A percentile compares a stretch with the other conserved stretches of the same genome.
Evolutionary conservation across 2,113 vertebrate species (phyloP).

Genomic region (Microcebus lehilahytsara): DNA sequence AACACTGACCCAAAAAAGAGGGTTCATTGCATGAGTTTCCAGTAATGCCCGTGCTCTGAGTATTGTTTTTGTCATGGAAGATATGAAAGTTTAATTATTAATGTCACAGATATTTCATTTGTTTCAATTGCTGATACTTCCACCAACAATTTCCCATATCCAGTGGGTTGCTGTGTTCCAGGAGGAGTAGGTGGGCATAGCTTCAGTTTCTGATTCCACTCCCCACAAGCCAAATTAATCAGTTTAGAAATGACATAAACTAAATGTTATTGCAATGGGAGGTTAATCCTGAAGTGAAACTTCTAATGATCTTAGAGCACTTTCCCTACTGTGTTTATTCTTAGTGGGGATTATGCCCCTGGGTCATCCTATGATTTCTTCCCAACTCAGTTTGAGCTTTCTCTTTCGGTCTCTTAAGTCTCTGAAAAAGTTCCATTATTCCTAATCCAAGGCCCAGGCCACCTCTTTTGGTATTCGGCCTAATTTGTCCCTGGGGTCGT

Average conservation of each 20-base stretch:
- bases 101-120: constrained; percentile 68
- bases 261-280: neutral
- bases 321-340: neutral
- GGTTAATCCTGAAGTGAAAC: neutral
- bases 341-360: neutral
- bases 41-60: constrained; percentile 80
- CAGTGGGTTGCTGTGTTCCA: neutral
- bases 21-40: constrained; percentile 83
- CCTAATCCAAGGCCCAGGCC: neutral
- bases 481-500: neutral
- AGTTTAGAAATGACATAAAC: neutral
- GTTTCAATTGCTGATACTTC: constrained; percentile 55
- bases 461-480: neutral
- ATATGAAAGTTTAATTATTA: constrained; percentile 78
- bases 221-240: neutral
- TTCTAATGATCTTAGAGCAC: neutral
- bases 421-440: neutral
- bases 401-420: neutral
- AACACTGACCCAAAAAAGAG: constrained; percentile 84
- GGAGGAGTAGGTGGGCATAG: neutral
- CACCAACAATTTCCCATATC: constrained; percentile 56
- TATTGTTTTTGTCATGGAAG: constrained; percentile 80
- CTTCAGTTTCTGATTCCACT: neutral
- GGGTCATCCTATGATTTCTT: neutral
- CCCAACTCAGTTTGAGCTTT: neutral